Conservation (phyloP, 2,888 invertebrate species). For the Drosophila phalerata region DNA sequence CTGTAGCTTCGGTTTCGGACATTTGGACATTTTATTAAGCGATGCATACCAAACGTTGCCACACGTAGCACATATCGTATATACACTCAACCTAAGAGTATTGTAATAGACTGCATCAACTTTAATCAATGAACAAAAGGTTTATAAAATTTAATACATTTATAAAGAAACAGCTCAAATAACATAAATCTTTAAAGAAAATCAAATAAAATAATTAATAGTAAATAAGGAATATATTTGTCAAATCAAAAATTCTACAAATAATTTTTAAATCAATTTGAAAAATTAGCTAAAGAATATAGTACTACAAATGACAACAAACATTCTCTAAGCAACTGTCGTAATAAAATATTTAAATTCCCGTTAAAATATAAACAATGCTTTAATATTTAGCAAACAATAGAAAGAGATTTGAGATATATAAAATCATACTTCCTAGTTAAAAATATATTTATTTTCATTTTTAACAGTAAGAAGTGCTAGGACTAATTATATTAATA, state of each 20-base stretch:
- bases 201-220: background rate
- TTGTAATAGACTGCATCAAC: conserved; percentile 20
- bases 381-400: too few species aligned
- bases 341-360: background rate
- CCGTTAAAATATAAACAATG: background rate
- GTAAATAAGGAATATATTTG: background rate
- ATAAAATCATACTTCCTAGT: too few species aligned
- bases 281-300: background rate
- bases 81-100: conserved; percentile 29
- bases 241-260: background rate
- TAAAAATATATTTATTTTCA: too few species aligned
- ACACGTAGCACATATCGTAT: conserved; percentile 35
- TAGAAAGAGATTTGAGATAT: too few species aligned
- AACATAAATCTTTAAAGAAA: background rate
- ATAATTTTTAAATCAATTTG: background rate
- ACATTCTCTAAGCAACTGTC: background rate
- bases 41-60: conserved; percentile 34
- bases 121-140: conserved; percentile 25
- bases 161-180: background rate
- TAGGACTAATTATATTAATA: too few species aligned
- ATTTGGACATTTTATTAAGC: conserved; percentile 34
- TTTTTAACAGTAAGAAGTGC: too few species aligned
- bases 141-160: background rate
- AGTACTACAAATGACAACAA: background rate
- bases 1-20: conserved; percentile 35